Evolutionary conservation across 2,888 invertebrate species (phyloP), one percentile per base, ranked within the genome.

Genomic region (Agrilus biguttatus): DNA sequence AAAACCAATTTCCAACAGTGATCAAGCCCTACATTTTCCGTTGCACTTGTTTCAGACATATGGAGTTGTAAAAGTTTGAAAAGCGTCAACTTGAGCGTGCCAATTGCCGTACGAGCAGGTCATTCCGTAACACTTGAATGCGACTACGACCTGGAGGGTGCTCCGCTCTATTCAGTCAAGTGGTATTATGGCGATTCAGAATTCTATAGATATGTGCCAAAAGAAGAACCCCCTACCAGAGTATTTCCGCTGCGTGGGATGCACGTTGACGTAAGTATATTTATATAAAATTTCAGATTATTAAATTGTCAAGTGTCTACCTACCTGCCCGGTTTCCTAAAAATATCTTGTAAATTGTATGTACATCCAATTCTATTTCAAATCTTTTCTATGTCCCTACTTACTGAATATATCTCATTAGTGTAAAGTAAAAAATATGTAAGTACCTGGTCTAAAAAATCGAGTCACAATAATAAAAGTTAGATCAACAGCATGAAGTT

Each of bases 111-210:
- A 12, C 55, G 66, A 19, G 62, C 58, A 12, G 66, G 66, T 34
- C 66, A 66, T 54, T 65, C 66, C 14, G 65, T 65, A 33, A 66
- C 65, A 32, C 56, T 66, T 34, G 59, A 60, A 45, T 66, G 66
- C 49, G 63, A 65, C 51, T 66, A 65, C 54, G 65, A 66, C 50
- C 52, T 66, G 43, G 64, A 66, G 46, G 61, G 58, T 44, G 78
- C 78, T 1, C 73, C 74, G 0, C 71, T 85, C 5, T 84, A 84
- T 66, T 77, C 81, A 48, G 79, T 84, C 58, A 75, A 82, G 61
- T 85, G 84, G 84, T 83, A 83, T 65, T 71, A 78, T 45, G 77
- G 78, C 4, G 75, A 77, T 49, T 73, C 74, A 6, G 84, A 85
- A 66, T 84, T 85, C 70, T 85, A 83, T 67, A 71, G 83, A 55